Conservation (phyloP, 2,797 vertebrate species). For the Sandelia bainsii region DNA sequence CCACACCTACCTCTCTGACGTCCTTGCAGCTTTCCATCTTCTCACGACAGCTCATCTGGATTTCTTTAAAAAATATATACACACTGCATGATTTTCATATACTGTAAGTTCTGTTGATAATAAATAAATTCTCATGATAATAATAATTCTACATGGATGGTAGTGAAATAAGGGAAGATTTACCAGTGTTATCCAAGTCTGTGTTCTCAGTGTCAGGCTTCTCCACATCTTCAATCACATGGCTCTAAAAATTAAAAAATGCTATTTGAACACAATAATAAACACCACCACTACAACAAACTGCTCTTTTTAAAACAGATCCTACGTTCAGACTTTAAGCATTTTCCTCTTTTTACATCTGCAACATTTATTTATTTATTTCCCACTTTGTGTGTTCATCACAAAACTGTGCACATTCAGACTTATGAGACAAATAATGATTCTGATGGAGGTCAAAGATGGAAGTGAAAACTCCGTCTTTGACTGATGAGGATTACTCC, state of each 20-base stretch:
- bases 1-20: conserved; percentile 59
- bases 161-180: neutral
- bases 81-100: neutral
- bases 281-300: conserved; percentile 12
- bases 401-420: neutral
- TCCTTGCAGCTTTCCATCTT: conserved; percentile 43
- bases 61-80: conserved; percentile 49
- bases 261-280: conserved; percentile 16
- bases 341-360: too few relatives aligned
- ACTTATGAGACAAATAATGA: neutral
- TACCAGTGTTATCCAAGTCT: conserved; percentile 59
- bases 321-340: neutral
- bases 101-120: too few relatives aligned
- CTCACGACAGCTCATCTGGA: conserved; percentile 57
- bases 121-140: too few relatives aligned
- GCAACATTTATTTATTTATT: too few relatives aligned
- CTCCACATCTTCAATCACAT: conserved; percentile 51
- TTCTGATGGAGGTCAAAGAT: neutral
- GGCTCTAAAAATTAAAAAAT: conserved; percentile 61
- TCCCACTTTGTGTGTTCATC: neutral
- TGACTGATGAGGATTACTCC: too few relatives aligned
- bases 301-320: neutral
- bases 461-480: neutral
- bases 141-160: too few relatives aligned
- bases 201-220: conserved; percentile 19